Evolutionary conservation across 2,797 vertebrate genomes (phyloP).

Genomic region (Adrianichthys oophorus): DNA sequence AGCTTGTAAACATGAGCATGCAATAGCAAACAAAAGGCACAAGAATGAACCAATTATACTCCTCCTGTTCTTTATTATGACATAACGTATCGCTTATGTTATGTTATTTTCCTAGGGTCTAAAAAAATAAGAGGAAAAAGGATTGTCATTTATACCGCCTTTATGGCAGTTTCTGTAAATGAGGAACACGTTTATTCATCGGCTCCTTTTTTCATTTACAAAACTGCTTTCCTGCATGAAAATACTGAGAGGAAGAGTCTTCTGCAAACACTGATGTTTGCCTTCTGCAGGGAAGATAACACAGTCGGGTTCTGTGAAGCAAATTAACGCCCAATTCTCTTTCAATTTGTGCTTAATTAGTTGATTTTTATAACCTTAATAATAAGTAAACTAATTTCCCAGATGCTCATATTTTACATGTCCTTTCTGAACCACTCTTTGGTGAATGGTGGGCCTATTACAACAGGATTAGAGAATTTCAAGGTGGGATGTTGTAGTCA

Average conservation of each 20-base stretch:
- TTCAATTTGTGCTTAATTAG: no score
- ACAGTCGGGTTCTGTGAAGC: no score
- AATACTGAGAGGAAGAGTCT: not conserved
- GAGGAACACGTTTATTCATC: conserved; percentile 13
- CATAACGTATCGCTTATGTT: not conserved
- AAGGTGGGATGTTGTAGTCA: conserved; percentile 34
- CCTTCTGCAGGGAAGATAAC: no score
- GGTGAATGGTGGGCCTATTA: conserved; percentile 26
- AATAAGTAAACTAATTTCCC: not conserved
- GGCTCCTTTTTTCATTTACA: conserved; percentile 4
- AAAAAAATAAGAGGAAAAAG: conserved; percentile 10
- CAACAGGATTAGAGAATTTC: conserved; percentile 30
- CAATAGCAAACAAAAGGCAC: no score
- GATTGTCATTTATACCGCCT: conserved; percentile 1
- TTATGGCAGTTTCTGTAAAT: conserved; percentile 19
- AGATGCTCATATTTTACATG: not conserved
- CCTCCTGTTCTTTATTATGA: no score
- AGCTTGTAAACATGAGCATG: no score
- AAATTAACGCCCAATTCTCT: no score
- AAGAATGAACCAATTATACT: no score
- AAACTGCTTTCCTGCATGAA: not conserved
- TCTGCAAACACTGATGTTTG: no score
- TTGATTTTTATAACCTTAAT: no score
- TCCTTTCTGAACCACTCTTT: conserved; percentile 16
- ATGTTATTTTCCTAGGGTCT: not conserved